phyloP scores from a whole-genome alignment of 2,113 vertebrate genomes.

The Hucho hucho region DNA sequence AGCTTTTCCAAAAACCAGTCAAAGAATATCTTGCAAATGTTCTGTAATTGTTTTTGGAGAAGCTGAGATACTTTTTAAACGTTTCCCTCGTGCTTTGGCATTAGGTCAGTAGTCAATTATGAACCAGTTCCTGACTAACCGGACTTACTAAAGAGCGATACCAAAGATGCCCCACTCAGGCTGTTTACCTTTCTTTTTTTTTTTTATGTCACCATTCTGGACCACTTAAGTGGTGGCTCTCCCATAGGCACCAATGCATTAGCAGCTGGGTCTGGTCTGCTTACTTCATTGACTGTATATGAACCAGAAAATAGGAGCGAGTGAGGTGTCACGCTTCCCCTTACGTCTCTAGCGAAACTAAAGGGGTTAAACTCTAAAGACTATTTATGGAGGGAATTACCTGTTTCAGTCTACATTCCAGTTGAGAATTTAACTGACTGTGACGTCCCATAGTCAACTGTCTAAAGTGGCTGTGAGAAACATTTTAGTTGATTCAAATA shows the following conservation, averaged over 20 bases:
- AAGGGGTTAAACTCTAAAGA: too few relatives aligned
- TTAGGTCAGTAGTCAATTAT: conserved; percentile 21
- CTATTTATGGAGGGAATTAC: conserved; percentile 37
- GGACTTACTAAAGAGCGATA: conserved; percentile 6
- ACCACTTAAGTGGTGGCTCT: too few relatives aligned
- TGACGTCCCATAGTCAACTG: conserved; percentile 14
- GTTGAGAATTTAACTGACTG: conserved; percentile 34
- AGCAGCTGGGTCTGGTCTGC: too few relatives aligned
- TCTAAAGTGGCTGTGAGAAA: conserved; percentile 62
- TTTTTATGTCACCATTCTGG: too few relatives aligned
- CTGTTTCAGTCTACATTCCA: conserved; percentile 43
- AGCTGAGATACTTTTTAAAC: conserved; percentile 29
- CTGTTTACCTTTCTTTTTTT: too few relatives aligned
- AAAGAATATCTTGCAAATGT: conserved; percentile 16
- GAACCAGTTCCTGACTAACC: conserved; percentile 17
- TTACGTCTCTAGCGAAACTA: too few relatives aligned
- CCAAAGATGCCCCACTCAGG: too few relatives aligned
- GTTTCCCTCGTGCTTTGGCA: conserved; percentile 49
- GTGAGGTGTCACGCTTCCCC: too few relatives aligned
- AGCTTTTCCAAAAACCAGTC: neutral
- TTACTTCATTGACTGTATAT: too few relatives aligned
- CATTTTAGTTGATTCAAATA: conserved; percentile 45
- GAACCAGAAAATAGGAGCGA: too few relatives aligned
- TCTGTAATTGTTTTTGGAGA: conserved; percentile 33
- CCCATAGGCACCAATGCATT: too few relatives aligned